Base-by-base conservation (phyloP, 64 coral and sea anemone genomes). In the Hydrozoanthus tunicans region DNA sequence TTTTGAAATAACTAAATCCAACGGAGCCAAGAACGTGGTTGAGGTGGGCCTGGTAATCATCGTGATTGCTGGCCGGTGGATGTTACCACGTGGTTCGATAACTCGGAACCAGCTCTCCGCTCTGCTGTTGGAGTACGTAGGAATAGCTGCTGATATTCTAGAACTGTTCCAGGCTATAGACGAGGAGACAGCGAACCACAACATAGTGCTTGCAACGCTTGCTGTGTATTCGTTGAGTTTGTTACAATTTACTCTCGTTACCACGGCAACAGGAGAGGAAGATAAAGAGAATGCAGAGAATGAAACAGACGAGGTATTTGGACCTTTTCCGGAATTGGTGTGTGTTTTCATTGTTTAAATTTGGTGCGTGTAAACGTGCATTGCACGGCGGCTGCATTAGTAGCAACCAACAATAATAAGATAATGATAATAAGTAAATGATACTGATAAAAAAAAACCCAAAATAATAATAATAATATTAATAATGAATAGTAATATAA, bases 61-160 rank as follows among this genome's bases (percentile, higher is more conserved):
- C 6, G 92, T 95, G 24, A 95, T 95, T 14, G 86, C 79, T 3
- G 91, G 79, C 9, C 84, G 94, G 0, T 95, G 94, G 94, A 90
- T 95, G 81, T 86, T 95, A 78, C 94, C 94, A 53, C 85, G 94
- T 75, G 94, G 91, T 6, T 53, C 85, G 7, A 93, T 95, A 59
- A 90, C 94, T 85, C 94, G 94, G 32, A 86, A 95, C 15, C 94
- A 95, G 32, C 83, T 95, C 14, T 95, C 94, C 7, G 68, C 91
- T 17, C 91, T 95, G 58, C 53, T 95, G 13, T 79, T 95, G 32
- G 94, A 95, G 60, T 95, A 95, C 58, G 91, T 93, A 62, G 94
- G 84, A 4, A 95, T 95, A 78, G 91, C 94, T n/a, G 94, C 91
- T 55, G 94, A 95, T 59, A 95, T 95, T 25, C 55, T 95, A 12